These are phyloP conservation scores for Drosophila bifasciata DNA, from an alignment of 1,140 invertebrate genomes.

Conservation along the genomic window DNA sequence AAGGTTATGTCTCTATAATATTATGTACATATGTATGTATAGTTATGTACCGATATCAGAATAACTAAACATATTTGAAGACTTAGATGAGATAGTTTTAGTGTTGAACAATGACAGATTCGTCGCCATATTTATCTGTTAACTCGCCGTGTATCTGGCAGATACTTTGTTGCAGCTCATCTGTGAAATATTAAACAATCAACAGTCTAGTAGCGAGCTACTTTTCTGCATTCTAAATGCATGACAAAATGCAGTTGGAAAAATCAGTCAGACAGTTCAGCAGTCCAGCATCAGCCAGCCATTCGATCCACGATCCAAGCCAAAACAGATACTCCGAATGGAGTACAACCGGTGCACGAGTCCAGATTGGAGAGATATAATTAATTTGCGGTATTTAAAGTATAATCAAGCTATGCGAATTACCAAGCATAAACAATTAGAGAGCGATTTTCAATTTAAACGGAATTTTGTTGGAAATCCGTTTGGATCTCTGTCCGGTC, in stretches of 20 bases:
- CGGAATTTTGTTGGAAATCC: slow-evolving; percentile 73
- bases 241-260: slow-evolving; percentile 77
- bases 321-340: not conserved
- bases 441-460: slow-evolving; percentile 68
- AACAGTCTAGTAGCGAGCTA: too few relatives aligned
- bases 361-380: slow-evolving; percentile 36
- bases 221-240: slow-evolving; percentile 43
- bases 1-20: too few relatives aligned
- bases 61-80: too few relatives aligned
- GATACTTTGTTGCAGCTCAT: too few relatives aligned
- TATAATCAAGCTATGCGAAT: slow-evolving; percentile 23
- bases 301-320: too few relatives aligned
- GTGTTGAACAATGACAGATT: too few relatives aligned
- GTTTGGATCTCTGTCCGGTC: slow-evolving; percentile 14
- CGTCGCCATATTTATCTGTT: too few relatives aligned
- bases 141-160: too few relatives aligned
- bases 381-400: slow-evolving; percentile 44
- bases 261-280: not conserved
- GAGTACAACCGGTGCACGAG: slow-evolving; percentile 13
- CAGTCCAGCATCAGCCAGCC: too few relatives aligned
- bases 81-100: too few relatives aligned
- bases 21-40: too few relatives aligned
- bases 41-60: too few relatives aligned
- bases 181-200: not conserved
- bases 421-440: slow-evolving; percentile 72